phyloP scores from a whole-genome alignment of 2,888 invertebrate genomes.

The Boloria selene region DNA sequence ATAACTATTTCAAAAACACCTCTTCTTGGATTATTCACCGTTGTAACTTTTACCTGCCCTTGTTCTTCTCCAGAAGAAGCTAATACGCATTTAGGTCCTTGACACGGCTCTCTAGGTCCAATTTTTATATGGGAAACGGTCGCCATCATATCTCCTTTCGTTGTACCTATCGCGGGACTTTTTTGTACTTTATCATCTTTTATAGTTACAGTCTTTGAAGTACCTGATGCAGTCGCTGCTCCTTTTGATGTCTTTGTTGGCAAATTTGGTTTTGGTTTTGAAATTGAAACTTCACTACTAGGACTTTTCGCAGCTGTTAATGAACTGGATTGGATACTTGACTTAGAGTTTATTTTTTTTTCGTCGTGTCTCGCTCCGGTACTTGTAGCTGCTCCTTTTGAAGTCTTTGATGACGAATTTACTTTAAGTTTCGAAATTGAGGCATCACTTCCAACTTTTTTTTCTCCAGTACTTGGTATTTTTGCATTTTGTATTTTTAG shows the following conservation, averaged over 20 bases:
- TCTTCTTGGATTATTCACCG: slow-evolving; percentile 64
- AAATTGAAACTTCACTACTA: not conserved
- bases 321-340: slow-evolving; percentile 21
- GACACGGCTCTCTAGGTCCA: slow-evolving; percentile 62
- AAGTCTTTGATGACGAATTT: too few species aligned
- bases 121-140: slow-evolving; percentile 70
- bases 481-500: slow-evolving; percentile 15
- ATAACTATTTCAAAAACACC: slow-evolving; percentile 75
- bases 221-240: slow-evolving; percentile 47
- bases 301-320: slow-evolving; percentile 11
- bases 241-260: slow-evolving; percentile 43
- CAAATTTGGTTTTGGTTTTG: slow-evolving; percentile 26
- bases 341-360: slow-evolving; percentile 26
- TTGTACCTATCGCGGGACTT: slow-evolving; percentile 49
- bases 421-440: too few species aligned
- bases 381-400: not conserved
- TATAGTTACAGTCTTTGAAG: slow-evolving; percentile 57
- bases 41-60: slow-evolving; percentile 64
- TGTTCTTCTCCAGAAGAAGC: slow-evolving; percentile 52
- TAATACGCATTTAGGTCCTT: slow-evolving; percentile 63
- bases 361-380: not conserved
- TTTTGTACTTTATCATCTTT: slow-evolving; percentile 51
- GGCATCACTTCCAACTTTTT: too few species aligned
- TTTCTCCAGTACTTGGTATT: too few species aligned
- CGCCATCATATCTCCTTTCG: slow-evolving; percentile 61